Percentiles rank a stretch among this genome's conserved stretches.
Evolutionary conservation across 1,140 invertebrate species (phyloP).

Genomic region (Drosophila pruinosa): DNA sequence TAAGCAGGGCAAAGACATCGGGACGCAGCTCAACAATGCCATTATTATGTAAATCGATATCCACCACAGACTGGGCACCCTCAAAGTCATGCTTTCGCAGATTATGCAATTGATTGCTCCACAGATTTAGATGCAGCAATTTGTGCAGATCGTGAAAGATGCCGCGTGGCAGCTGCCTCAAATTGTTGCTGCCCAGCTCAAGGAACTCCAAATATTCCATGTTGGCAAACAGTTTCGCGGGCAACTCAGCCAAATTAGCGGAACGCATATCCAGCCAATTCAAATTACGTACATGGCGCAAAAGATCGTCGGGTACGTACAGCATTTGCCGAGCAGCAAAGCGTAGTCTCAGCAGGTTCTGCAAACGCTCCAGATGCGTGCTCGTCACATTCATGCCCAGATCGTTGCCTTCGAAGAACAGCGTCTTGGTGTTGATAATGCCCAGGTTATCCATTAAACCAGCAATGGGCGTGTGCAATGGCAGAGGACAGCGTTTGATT

Average conservation of each 20-base stretch:
- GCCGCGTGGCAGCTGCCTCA: slow-evolving; percentile 84
- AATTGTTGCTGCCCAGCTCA: slow-evolving; percentile 86
- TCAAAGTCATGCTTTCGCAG: slow-evolving; percentile 85
- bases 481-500: slow-evolving; percentile 71
- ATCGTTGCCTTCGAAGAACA: slow-evolving; percentile 72
- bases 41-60: slow-evolving; percentile 86
- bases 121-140: slow-evolving; percentile 85
- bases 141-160: slow-evolving; percentile 85
- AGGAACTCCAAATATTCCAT: slow-evolving; percentile 85
- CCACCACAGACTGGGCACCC: slow-evolving; percentile 84
- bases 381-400: slow-evolving; percentile 70
- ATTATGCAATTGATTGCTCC: slow-evolving; percentile 86
- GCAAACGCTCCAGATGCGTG: slow-evolving; percentile 58
- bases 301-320: slow-evolving; percentile 85
- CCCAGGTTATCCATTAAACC: slow-evolving; percentile 65
- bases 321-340: slow-evolving; percentile 71
- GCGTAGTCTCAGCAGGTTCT: slow-evolving; percentile 58
- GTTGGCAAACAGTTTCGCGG: slow-evolving; percentile 84
- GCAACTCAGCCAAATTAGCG: slow-evolving; percentile 85
- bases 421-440: slow-evolving; percentile 48
- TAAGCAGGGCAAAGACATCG: slow-evolving; percentile 85
- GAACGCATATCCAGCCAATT: slow-evolving; percentile 85
- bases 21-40: slow-evolving; percentile 84
- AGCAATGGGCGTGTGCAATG: slow-evolving; percentile 61
- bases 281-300: slow-evolving; percentile 85